These are phyloP conservation scores for Pelvicachromis taeniatus DNA, from an alignment of 2,113 vertebrate species.

Conservation along the genomic window DNA sequence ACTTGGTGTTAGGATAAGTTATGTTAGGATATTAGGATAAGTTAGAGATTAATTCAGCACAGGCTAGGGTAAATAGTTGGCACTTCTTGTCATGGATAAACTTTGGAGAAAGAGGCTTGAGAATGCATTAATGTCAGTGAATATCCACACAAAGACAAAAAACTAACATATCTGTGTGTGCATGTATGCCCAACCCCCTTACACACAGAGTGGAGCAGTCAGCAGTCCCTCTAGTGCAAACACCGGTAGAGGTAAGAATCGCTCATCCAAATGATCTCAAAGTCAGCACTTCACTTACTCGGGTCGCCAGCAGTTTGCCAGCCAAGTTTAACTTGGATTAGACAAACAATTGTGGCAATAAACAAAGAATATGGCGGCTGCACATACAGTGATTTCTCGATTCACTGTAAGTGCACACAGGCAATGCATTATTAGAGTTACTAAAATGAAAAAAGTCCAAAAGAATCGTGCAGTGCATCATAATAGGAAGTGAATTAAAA, in stretches of 20 bases:
- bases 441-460: not conserved
- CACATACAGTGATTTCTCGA: not conserved
- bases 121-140: not conserved
- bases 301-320: rapidly evolving
- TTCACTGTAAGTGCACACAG: not conserved
- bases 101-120: not conserved
- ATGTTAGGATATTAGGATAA: too few relatives aligned
- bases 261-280: not conserved
- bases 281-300: not conserved
- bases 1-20: too few relatives aligned
- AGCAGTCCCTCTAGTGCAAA: not conserved
- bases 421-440: not conserved
- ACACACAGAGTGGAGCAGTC: not conserved
- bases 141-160: not conserved
- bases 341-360: not conserved
- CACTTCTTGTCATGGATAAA: not conserved
- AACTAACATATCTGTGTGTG: not conserved
- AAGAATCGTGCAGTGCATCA: not conserved
- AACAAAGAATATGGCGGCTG: not conserved
- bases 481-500: not conserved
- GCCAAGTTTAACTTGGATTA: not conserved
- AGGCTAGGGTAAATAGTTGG: not conserved
- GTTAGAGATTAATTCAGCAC: not conserved
- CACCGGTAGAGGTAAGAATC: not conserved
- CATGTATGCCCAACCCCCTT: not conserved